Evolutionary conservation across 2,888 invertebrate genomes (phyloP).

Genomic region (Ectemnius lituratus): DNA sequence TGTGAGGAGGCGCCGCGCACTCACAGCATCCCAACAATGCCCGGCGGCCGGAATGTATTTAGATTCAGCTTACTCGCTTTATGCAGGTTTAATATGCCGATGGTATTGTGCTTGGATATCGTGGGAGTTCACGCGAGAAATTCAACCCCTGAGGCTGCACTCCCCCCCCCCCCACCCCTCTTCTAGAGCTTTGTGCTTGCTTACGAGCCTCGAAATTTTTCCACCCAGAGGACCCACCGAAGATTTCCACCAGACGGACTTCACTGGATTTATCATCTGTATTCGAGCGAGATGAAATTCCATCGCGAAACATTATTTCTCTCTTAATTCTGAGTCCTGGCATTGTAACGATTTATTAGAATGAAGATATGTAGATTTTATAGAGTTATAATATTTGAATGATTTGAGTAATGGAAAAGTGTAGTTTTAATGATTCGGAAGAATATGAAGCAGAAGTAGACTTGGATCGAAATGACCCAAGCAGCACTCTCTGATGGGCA

Average conservation of each 20-base stretch:
- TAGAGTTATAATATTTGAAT: no score
- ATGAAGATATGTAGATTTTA: no score
- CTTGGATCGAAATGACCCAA: no score
- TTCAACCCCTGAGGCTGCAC: slow-evolving; percentile 21
- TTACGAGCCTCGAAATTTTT: slow-evolving; percentile 8
- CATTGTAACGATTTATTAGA: no score
- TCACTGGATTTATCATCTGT: not conserved
- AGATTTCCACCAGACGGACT: not conserved
- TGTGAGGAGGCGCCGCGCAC: not conserved
- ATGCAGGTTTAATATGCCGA: slow-evolving; percentile 50
- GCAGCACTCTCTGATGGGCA: no score
- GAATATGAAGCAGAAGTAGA: no score
- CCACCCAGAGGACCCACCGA: not conserved
- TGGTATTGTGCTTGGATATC: slow-evolving; percentile 53
- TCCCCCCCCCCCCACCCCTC: slow-evolving; percentile 5
- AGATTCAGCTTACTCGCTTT: slow-evolving; percentile 46
- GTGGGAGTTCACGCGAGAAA: slow-evolving; percentile 43
- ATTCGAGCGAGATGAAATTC: not conserved
- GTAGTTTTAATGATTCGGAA: no score
- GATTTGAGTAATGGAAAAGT: no score
- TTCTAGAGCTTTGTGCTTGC: not conserved
- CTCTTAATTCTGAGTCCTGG: no score
- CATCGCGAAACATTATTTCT: no score
- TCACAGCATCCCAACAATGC: slow-evolving; percentile 19
- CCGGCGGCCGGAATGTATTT: slow-evolving; percentile 47